Conservation (phyloP, 2,113 vertebrate genomes). For the Stigmatopora argus region DNA sequence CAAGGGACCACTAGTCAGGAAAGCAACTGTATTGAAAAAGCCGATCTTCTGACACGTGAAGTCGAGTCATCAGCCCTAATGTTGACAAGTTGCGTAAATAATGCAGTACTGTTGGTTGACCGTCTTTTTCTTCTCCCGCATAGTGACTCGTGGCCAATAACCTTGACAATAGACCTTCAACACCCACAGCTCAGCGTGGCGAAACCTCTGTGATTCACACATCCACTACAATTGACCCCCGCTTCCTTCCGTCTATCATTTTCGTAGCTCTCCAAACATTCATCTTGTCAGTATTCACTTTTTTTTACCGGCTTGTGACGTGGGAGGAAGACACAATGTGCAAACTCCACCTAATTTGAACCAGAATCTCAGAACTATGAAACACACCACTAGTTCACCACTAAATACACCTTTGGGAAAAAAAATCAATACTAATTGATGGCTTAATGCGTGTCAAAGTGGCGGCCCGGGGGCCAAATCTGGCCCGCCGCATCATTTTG, state of each 20-base stretch:
- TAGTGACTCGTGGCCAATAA: constrained; percentile 56
- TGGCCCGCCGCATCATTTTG: too few relatives aligned
- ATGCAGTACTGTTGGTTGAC: constrained; percentile 32
- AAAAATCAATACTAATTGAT: neutral
- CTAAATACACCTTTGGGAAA: neutral
- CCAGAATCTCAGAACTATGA: neutral
- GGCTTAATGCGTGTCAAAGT: too few relatives aligned
- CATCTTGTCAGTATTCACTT: constrained; percentile 28
- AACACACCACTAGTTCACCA: neutral
- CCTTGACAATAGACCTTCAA: constrained; percentile 59
- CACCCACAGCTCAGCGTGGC: constrained; percentile 37
- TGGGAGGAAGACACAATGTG: too few relatives aligned
- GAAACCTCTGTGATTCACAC: constrained; percentile 46
- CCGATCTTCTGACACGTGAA: neutral
- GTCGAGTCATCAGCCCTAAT: neutral
- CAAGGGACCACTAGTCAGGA: neutral
- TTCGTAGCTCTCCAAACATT: constrained; percentile 21
- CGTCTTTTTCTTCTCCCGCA: neutral
- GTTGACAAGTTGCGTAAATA: constrained; percentile 34
- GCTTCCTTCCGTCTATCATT: constrained; percentile 32
- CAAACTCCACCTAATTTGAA: neutral
- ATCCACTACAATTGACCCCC: constrained; percentile 30
- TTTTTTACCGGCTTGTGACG: constrained; percentile 1
- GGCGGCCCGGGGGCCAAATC: too few relatives aligned
- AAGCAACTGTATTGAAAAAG: neutral